A percentile compares a stretch with the other conserved stretches of the same genome.
Conservation (phyloP, 1,140 invertebrate species). For the Sitobion miscanthi region DNA sequence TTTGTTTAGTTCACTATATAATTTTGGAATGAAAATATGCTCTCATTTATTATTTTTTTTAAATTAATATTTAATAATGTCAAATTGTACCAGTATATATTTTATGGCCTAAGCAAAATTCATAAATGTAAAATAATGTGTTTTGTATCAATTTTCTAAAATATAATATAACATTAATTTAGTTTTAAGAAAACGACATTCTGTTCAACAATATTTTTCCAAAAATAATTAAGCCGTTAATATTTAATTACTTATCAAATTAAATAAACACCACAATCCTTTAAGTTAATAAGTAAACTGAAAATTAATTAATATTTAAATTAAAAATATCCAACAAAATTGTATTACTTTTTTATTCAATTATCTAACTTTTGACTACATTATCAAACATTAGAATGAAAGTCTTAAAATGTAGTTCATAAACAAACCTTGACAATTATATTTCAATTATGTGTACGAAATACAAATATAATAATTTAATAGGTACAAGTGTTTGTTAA, state of each 20-base stretch:
- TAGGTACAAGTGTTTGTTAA: background rate
- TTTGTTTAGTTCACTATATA: background rate
- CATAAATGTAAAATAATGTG: background rate
- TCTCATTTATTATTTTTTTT: background rate
- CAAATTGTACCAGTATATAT: background rate
- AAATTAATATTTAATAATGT: background rate
- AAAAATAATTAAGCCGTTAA: background rate
- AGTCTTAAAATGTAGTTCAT: background rate
- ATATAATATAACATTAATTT: background rate
- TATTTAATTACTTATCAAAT: slow-evolving; percentile 19
- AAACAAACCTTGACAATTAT: background rate
- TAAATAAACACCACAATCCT: slow-evolving; percentile 24
- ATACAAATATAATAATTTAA: background rate
- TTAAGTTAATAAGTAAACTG: slow-evolving; percentile 13
- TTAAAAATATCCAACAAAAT: background rate
- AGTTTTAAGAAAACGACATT: background rate
- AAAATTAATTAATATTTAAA: slow-evolving; percentile 35
- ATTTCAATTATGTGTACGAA: background rate
- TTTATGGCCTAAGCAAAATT: background rate
- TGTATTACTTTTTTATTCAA: background rate
- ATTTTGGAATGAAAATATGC: background rate
- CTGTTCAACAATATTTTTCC: background rate
- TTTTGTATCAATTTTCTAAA: background rate
- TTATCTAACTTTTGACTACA: slow-evolving; percentile 22
- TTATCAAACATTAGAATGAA: slow-evolving; percentile 11